Evolutionary conservation across 1,140 invertebrate genomes (phyloP).

Genomic region (Panonychus citri): DNA sequence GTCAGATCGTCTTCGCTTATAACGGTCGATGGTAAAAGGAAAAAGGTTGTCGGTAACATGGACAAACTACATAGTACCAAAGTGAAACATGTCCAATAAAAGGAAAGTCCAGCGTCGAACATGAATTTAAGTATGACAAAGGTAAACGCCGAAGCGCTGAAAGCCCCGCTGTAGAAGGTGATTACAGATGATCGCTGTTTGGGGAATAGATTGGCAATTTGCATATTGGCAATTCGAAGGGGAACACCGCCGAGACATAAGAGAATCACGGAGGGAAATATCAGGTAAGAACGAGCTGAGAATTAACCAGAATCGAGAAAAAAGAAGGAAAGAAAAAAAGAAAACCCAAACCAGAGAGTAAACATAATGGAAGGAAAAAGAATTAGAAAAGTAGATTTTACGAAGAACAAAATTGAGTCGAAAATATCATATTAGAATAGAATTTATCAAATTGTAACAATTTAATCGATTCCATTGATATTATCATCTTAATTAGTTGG

Average conservation of each 20-base stretch:
- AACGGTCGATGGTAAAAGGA: slow-evolving; percentile 11
- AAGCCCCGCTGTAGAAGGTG: slow-evolving; percentile 15
- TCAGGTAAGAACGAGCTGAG: slow-evolving; percentile 7
- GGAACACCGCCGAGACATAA: slow-evolving; percentile 16
- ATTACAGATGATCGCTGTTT: slow-evolving; percentile 14
- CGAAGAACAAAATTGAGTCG: too few relatives aligned
- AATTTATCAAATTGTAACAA: too few relatives aligned
- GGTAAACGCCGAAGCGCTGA: slow-evolving; percentile 14
- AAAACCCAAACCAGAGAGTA: not conserved
- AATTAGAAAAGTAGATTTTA: not conserved
- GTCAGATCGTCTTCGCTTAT: not conserved
- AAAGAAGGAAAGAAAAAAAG: not conserved
- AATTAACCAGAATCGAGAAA: not conserved
- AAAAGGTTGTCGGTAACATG: slow-evolving; percentile 14
- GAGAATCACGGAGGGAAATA: slow-evolving; percentile 13
- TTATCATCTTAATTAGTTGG: too few relatives aligned
- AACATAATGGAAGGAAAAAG: not conserved
- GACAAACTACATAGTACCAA: slow-evolving; percentile 11
- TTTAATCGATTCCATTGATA: too few relatives aligned
- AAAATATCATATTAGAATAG: too few relatives aligned
- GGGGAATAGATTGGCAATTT: slow-evolving; percentile 15
- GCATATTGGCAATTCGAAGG: slow-evolving; percentile 16
- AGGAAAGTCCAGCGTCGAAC: slow-evolving; percentile 12
- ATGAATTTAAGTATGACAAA: slow-evolving; percentile 15
- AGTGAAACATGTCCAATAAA: slow-evolving; percentile 10